Percentiles rank a stretch among this genome's conserved stretches.
phyloP scores from a whole-genome alignment of 1,140 invertebrate species.

The Camponotus pennsylvanicus region DNA sequence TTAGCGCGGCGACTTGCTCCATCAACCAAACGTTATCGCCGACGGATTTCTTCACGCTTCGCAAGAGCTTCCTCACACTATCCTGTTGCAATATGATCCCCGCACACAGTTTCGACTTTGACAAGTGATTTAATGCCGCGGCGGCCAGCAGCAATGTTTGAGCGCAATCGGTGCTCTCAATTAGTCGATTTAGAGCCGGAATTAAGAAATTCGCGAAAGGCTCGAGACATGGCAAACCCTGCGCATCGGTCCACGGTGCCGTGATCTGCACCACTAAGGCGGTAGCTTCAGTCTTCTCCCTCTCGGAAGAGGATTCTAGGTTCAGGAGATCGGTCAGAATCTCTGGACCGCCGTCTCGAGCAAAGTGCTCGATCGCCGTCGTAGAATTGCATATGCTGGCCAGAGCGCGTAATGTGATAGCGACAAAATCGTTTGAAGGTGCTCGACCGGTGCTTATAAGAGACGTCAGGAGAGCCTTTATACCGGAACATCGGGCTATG shows the following conservation, averaged over 20 bases:
- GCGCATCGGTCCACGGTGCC: constrained; percentile 89
- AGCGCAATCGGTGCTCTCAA: constrained; percentile 85
- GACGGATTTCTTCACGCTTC: constrained; percentile 85
- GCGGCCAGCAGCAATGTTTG: constrained; percentile 90
- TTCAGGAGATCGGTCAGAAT: constrained; percentile 88
- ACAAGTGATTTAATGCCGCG: constrained; percentile 90
- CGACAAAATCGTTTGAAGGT: constrained; percentile 85
- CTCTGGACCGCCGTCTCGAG: constrained; percentile 89
- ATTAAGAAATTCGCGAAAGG: constrained; percentile 75
- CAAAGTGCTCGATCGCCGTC: constrained; percentile 88
- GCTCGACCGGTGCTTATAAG: constrained; percentile 76
- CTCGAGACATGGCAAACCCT: constrained; percentile 78
- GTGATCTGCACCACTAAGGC: constrained; percentile 92
- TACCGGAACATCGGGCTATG: constrained; percentile 88
- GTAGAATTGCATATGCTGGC: constrained; percentile 89
- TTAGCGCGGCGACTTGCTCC: constrained; percentile 94
- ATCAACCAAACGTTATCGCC: constrained; percentile 82
- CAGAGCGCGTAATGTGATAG: constrained; percentile 88
- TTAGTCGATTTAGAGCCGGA: constrained; percentile 84
- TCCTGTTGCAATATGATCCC: constrained; percentile 88
- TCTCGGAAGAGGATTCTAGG: constrained; percentile 81
- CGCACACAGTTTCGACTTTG: constrained; percentile 76
- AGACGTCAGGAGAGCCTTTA: constrained; percentile 87
- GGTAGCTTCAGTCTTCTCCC: constrained; percentile 88
- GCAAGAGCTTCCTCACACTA: constrained; percentile 86